phyloP scores from a whole-genome alignment of 2,797 vertebrate genomes.

The Propithecus perrieri region DNA sequence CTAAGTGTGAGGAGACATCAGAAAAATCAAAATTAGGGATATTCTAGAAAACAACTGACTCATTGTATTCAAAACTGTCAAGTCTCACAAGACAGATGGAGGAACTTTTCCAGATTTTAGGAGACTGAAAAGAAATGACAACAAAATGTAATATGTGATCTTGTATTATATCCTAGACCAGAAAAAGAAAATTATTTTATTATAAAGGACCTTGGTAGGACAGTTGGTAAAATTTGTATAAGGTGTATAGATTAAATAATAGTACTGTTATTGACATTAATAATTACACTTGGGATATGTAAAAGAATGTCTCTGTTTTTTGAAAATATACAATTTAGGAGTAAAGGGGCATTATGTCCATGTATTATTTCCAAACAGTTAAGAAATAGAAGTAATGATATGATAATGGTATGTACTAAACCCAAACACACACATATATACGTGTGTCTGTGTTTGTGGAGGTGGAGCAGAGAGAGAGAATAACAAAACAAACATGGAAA shows the following conservation, averaged over 20 bases:
- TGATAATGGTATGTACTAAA: neutral
- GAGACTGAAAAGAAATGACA: neutral
- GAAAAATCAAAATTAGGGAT: neutral
- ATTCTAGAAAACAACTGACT: neutral
- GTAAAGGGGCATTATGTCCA: neutral
- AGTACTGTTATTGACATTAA: neutral
- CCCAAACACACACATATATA: neutral
- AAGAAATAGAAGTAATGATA: conserved; percentile 2
- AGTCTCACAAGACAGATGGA: neutral
- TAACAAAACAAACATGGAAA: neutral
- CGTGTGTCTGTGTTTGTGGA: neutral
- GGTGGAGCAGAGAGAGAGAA: neutral
- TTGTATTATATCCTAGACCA: neutral
- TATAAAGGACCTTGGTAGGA: neutral
- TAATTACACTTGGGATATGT: neutral
- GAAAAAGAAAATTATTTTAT: neutral
- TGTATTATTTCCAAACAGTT: neutral
- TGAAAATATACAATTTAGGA: neutral
- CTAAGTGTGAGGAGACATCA: neutral
- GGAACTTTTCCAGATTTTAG: neutral
- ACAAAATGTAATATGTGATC: neutral
- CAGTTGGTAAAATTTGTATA: neutral
- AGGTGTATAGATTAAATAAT: neutral
- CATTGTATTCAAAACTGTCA: neutral
- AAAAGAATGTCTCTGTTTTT: neutral